Evolutionary conservation across 2,797 vertebrate genomes (phyloP).

Genomic region (Premnoplex brunnescens): DNA sequence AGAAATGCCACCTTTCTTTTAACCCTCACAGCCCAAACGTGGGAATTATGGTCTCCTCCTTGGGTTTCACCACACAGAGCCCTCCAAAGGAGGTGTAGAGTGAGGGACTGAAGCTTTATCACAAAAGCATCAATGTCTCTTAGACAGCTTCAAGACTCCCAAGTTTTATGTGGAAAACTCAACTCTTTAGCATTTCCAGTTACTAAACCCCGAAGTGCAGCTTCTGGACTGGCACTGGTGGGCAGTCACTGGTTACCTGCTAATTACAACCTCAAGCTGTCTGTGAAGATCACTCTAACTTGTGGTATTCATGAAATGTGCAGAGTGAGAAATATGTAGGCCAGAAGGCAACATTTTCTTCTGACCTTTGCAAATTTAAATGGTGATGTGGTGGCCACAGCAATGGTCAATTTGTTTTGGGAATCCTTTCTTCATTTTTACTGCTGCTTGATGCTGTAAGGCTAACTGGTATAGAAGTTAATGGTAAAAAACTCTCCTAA

Average conservation of each 20-base stretch:
- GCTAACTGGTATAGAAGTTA: constrained; percentile 55
- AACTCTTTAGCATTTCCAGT: background rate
- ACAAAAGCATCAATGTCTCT: background rate
- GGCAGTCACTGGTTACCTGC: background rate
- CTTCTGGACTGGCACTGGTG: background rate
- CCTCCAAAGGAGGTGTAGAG: background rate
- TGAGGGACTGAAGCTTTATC: background rate
- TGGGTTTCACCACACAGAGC: background rate
- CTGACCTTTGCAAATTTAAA: constrained; percentile 43
- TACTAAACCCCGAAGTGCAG: background rate
- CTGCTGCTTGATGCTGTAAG: background rate
- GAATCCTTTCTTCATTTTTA: constrained; percentile 30
- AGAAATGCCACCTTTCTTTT: background rate
- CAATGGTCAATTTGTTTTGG: background rate
- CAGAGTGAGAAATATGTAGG: background rate
- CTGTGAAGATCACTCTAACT: background rate
- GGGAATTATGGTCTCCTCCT: background rate
- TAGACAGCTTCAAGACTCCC: background rate
- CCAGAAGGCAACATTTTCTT: constrained; percentile 1
- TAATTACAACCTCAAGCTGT: constrained; percentile 1
- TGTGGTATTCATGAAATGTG: background rate
- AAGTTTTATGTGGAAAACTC: background rate
- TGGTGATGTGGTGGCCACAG: background rate
- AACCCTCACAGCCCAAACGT: background rate
- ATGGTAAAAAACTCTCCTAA: constrained; percentile 49